Conservation (phyloP, 2,113 vertebrate genomes). For the Mesocricetus auratus region DNA sequence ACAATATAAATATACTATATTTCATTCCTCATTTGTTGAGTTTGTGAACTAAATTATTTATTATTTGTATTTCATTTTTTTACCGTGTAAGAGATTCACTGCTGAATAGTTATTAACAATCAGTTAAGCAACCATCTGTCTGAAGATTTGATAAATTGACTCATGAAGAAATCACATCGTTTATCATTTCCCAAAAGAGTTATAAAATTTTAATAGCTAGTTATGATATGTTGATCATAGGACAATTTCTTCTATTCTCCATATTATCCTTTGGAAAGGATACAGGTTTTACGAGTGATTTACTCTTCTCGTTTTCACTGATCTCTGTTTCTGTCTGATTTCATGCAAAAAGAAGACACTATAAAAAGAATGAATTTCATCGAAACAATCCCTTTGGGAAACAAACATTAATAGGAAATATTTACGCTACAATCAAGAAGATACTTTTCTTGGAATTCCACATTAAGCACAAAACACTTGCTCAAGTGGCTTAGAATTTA, state of each 20-base stretch:
- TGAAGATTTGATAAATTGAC: slow-evolving; percentile 57
- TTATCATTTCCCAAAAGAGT: slow-evolving; percentile 48
- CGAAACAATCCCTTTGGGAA: slow-evolving; percentile 33
- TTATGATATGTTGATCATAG: slow-evolving; percentile 37
- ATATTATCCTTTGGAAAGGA: not conserved
- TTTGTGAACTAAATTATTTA: slow-evolving; percentile 3
- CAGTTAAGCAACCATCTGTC: not conserved
- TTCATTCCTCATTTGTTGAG: slow-evolving; percentile 13
- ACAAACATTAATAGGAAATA: slow-evolving; percentile 50
- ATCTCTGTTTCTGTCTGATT: slow-evolving; percentile 23
- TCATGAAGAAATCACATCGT: slow-evolving; percentile 57
- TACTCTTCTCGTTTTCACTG: slow-evolving; percentile 24
- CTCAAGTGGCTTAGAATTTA: slow-evolving; percentile 35
- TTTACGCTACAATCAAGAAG: slow-evolving; percentile 23
- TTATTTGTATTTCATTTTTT: slow-evolving; percentile 48
- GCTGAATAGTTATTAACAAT: not conserved
- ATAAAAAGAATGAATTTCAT: not conserved
- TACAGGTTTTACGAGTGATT: slow-evolving; percentile 22
- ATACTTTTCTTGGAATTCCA: slow-evolving; percentile 19
- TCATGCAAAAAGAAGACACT: slow-evolving; percentile 29
- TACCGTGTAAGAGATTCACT: not conserved
- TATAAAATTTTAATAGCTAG: slow-evolving; percentile 48
- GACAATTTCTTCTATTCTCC: slow-evolving; percentile 28
- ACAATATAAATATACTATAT: not conserved
- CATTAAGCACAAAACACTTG: slow-evolving; percentile 18